Conservation (phyloP, 2,113 vertebrate species). For the Myotis lucifugus region DNA sequence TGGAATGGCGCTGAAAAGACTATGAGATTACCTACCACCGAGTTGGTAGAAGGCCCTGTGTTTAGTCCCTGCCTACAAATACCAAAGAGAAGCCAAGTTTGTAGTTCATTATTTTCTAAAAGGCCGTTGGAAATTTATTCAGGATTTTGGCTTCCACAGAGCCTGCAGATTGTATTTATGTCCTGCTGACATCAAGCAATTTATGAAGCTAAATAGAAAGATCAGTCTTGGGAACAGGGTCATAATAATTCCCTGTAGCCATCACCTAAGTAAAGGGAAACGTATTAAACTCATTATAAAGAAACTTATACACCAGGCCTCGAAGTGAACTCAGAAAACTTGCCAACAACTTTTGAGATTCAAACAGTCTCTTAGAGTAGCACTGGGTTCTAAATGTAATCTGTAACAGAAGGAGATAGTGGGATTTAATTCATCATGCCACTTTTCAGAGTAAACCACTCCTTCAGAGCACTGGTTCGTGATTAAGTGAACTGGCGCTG, state of each 20-base stretch:
- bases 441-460: neutral
- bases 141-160: constrained; percentile 44
- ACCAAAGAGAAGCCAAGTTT: constrained; percentile 13
- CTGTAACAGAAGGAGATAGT: neutral
- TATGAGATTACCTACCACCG: neutral
- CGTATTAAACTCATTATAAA: constrained; percentile 32
- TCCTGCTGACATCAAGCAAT: constrained; percentile 56
- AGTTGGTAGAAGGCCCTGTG: neutral
- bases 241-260: constrained; percentile 51
- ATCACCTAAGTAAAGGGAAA: constrained; percentile 46
- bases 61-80: neutral
- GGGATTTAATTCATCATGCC: neutral
- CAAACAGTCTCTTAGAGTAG: neutral
- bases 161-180: constrained; percentile 51
- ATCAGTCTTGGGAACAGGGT: constrained; percentile 12
- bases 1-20: neutral
- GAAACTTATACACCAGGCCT: neutral
- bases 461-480: neutral
- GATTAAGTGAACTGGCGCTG: neutral
- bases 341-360: neutral
- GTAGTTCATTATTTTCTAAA: constrained; percentile 63
- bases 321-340: neutral
- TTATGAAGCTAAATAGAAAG: constrained; percentile 64
- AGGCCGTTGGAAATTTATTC: constrained; percentile 52
- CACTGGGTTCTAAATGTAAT: neutral